These are phyloP conservation scores for Xenopus petersii DNA, from an alignment of 2,797 vertebrate genomes.

Conservation along the genomic window DNA sequence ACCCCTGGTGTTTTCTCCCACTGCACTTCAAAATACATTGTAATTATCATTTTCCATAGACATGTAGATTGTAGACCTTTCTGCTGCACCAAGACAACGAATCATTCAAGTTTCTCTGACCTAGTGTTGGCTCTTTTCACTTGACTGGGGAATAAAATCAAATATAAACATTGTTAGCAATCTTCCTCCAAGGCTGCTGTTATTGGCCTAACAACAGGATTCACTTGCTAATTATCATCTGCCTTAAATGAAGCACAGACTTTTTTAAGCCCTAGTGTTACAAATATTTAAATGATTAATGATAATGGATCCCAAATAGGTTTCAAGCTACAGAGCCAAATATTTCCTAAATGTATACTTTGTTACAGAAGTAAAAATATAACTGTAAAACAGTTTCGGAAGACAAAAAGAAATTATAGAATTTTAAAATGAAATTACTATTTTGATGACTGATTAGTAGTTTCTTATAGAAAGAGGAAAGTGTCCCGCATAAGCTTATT, in stretches of 20 bases:
- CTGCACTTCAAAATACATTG: too few relatives aligned
- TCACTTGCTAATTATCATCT: conserved; percentile 25
- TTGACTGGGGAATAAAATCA: conserved; percentile 24
- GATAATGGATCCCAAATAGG: conserved; percentile 33
- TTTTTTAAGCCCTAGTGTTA: conserved; percentile 6
- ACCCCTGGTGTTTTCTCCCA: too few relatives aligned
- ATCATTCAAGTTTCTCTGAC: conserved; percentile 21
- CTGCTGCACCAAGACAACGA: conserved; percentile 17
- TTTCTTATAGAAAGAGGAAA: too few relatives aligned
- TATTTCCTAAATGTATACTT: background rate
- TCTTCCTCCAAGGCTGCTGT: conserved; percentile 8
- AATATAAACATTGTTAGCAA: conserved; percentile 14
- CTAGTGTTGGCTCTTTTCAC: conserved; percentile 7
- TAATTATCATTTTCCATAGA: background rate
- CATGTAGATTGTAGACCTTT: too few relatives aligned
- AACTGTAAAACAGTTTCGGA: too few relatives aligned
- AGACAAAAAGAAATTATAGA: too few relatives aligned
- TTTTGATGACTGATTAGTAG: too few relatives aligned
- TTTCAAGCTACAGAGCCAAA: background rate
- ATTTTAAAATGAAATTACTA: too few relatives aligned
- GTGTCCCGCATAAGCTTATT: too few relatives aligned
- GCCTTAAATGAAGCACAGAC: conserved; percentile 5
- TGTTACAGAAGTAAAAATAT: background rate
- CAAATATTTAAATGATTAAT: conserved; percentile 28
- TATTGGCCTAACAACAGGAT: conserved; percentile 17